Base-by-base conservation (phyloP, 2,888 invertebrate genomes). In the Octodonta nipae region DNA sequence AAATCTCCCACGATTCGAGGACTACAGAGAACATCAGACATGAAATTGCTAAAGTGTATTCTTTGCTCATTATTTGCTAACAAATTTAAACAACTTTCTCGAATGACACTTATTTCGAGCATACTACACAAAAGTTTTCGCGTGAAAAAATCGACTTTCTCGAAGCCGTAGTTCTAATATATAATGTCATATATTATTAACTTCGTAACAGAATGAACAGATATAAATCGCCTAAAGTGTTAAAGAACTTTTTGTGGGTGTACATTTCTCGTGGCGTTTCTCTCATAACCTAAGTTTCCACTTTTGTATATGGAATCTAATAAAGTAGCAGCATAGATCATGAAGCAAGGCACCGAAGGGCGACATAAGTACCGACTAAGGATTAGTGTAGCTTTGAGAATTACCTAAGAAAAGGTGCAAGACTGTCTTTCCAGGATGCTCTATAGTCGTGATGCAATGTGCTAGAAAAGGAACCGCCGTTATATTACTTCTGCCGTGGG, bases 301-400 rank as follows among this genome's bases (percentile, higher is more conserved):
- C 47, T 43, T 47, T 50, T 49, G 49, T 49, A 49, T 50, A 49
- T 51, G 49, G 48, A 50, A 50, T 50, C 50, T 51, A 51, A 51
- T 51, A 51, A 51, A 51, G 48, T 44, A 46, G 46, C 38, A 34
- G 28, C 47, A 44, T 50, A 49, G 43, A 50, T 51, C 51, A 49
- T 45, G 35, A 36, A 28, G n/a, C n/a, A n/a, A n/a, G n/a, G n/a
- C n/a, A n/a, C n/a, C n/a, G n/a, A n/a, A 15, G 33, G 37, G 42
- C 37, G 40, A 41, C 37, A 37, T 28, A 33, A 24, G 36, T 38
- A 37, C 30, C 43, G 41, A 43, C n/a, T n/a, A 11, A 22, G 22
- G 22, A 38, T 41, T 38, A 37, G 26, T 3, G 8, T 16, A 35
- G 27, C 34, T 36, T 34, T 41, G 27, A 30, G 41, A 39, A 42